These are phyloP conservation scores for Drosophila pseudoananassae DNA, from an alignment of 1,140 invertebrate species.

Conservation along the genomic window DNA sequence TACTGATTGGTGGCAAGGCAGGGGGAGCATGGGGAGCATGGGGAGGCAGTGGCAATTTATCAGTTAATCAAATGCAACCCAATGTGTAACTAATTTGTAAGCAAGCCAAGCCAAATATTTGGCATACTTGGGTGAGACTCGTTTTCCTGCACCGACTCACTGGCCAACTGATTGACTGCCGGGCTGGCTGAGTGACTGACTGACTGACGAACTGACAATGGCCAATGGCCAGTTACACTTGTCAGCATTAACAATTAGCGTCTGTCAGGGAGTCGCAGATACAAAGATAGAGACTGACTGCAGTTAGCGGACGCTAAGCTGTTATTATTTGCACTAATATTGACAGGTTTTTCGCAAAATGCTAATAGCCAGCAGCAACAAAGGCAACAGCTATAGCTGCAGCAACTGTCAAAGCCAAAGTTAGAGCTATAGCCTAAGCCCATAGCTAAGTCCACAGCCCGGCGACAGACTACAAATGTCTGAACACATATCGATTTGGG, in stretches of 20 bases:
- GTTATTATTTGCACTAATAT: slow-evolving; percentile 83
- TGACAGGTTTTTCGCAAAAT: slow-evolving; percentile 80
- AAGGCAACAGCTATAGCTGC: neutral
- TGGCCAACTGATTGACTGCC: slow-evolving; percentile 23
- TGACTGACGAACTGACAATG: slow-evolving; percentile 38
- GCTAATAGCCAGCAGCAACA: slow-evolving; percentile 62
- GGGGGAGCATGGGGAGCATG: too few species aligned
- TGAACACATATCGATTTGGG: slow-evolving; percentile 63
- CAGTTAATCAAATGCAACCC: slow-evolving; percentile 58
- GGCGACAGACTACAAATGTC: slow-evolving; percentile 40
- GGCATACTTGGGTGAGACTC: slow-evolving; percentile 70
- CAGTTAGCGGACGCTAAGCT: slow-evolving; percentile 67
- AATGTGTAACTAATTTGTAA: slow-evolving; percentile 68
- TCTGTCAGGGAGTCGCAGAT: slow-evolving; percentile 50
- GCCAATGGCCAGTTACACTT: slow-evolving; percentile 62
- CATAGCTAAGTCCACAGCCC: neutral
- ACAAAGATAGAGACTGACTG: slow-evolving; percentile 37
- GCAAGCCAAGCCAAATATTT: slow-evolving; percentile 69
- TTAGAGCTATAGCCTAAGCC: neutral
- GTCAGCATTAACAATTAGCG: slow-evolving; percentile 81
- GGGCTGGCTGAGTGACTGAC: slow-evolving; percentile 23
- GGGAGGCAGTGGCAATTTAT: slow-evolving; percentile 13
- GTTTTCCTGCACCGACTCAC: slow-evolving; percentile 59
- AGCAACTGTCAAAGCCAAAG: slow-evolving; percentile 1
- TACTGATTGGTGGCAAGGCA: neutral